Base-by-base conservation (phyloP, 2,797 vertebrate species). In the Cryptoblepharus egeriae region DNA sequence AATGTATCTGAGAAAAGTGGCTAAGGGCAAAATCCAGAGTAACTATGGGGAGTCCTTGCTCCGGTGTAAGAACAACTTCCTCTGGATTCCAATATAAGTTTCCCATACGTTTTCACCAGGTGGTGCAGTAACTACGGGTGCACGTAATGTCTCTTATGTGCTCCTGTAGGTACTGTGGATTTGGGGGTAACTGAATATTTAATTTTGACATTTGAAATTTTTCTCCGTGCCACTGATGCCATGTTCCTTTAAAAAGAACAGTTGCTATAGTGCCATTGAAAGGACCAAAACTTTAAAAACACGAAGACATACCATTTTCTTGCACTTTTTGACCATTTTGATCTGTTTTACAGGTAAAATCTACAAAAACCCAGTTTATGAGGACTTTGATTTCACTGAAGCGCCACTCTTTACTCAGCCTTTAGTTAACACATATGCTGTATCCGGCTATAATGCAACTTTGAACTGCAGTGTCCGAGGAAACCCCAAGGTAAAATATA, bases 381-480 rank as follows among this genome's bases (percentile, higher is more conserved):
- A 92, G 0, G 97, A 99, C 77, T 98, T 95, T 1, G 95, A 99
- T 94, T 99, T 98, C 95, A 97, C 94, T 1, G 98, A 99, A 91
- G 89, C 97, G 0, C 98, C 99, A 0, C 93, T 96, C 88, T 99
- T 99, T 93, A 99, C 99, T 0, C 99, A 99, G 91, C 98, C 98
- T 3, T 94, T 99, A 87, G 94, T 98, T 84, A 97, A 99, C 93
- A 99, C 97, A 0, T 97, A 96, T 3, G 98, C 98, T 0, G 86
- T 99, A 0, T 97, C 98, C 5, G 99, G 99, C 63, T 99, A 99
- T 95, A 99, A 99, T 0, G 88, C 98, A 37, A 98, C 98, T 58
- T 96, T 99, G 82, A 99, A 99, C 96, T 99, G 99, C 93, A 99
- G 98, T 0, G 97, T 99, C 69, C 96, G 99, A 45, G 98, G 98